A percentile compares a stretch with the other conserved stretches of the same genome.
Evolutionary conservation across 2,888 invertebrate genomes (phyloP).

Genomic region (Ochlodes sylvanus): DNA sequence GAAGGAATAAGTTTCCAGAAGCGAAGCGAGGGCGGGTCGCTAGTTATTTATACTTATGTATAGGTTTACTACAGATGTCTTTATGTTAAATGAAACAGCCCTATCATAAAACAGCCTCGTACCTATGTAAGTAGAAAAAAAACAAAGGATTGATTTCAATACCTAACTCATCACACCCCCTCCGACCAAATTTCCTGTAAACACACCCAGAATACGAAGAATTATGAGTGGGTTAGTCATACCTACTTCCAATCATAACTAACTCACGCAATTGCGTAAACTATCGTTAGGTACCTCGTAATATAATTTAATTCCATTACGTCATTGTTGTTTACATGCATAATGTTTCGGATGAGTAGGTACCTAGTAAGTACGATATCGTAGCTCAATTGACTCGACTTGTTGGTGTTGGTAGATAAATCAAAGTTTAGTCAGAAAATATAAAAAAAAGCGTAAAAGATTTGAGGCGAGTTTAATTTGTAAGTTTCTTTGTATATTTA

Average conservation of each 20-base stretch:
- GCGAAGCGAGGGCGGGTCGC: too few species aligned
- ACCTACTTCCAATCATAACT: not conserved
- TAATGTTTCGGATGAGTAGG: not conserved
- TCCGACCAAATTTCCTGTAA: not conserved
- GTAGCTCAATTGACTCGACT: too few species aligned
- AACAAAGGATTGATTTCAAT: not conserved
- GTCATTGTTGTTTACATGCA: not conserved
- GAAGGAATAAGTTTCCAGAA: too few species aligned
- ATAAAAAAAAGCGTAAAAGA: not conserved
- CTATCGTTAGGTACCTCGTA: not conserved
- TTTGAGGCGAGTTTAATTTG: too few species aligned
- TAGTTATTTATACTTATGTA: too few species aligned
- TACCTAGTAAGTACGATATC: too few species aligned
- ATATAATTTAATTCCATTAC: not conserved
- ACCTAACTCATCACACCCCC: not conserved
- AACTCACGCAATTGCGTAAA: not conserved
- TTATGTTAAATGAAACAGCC: too few species aligned
- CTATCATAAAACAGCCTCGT: too few species aligned
- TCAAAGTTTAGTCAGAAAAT: not conserved
- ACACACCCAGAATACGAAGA: not conserved
- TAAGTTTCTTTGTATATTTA: too few species aligned
- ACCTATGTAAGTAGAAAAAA: too few species aligned
- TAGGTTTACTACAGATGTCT: too few species aligned
- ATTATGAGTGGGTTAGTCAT: not conserved
- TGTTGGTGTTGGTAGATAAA: too few species aligned